Conservation (phyloP, 1,140 invertebrate species). For the Lucilia sericata region DNA sequence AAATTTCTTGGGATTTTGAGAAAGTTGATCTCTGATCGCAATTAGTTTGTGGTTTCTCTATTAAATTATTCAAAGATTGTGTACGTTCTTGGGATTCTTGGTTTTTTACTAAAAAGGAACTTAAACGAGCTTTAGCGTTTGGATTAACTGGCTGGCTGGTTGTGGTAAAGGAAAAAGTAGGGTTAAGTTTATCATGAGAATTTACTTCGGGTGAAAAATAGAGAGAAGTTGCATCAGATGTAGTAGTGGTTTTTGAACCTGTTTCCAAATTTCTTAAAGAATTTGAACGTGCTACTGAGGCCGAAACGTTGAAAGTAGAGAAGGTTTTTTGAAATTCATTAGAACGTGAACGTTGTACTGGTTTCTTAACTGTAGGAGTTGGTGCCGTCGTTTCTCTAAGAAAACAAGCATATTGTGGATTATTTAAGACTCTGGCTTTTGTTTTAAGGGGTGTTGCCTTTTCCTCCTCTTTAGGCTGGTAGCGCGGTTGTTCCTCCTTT, state of each 20-base stretch:
- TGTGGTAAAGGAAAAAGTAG: no score
- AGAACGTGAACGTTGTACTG: conserved; percentile 47
- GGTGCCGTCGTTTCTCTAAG: conserved; percentile 55
- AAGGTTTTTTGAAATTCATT: conserved; percentile 47
- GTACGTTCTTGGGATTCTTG: no score
- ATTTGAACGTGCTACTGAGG: conserved; percentile 24
- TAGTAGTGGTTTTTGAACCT: neutral
- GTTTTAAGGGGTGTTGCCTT: conserved; percentile 52
- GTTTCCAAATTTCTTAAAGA: conserved; percentile 22
- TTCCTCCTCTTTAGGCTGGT: conserved; percentile 12
- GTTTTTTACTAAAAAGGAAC: no score
- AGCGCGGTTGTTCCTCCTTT: neutral
- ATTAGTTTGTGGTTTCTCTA: no score
- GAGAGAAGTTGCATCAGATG: conserved; percentile 40
- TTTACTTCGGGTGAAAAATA: conserved; percentile 44
- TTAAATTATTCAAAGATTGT: no score
- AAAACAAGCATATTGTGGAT: conserved; percentile 64
- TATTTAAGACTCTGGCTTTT: conserved; percentile 53
- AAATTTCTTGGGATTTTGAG: no score
- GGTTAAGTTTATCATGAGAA: neutral
- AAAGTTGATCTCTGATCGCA: no score
- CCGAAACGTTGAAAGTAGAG: neutral
- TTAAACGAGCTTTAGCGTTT: no score
- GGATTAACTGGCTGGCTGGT: no score
- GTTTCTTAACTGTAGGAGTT: conserved; percentile 50